phyloP scores from a whole-genome alignment of 2,113 vertebrate genomes.

The Tupaia chinensis region DNA sequence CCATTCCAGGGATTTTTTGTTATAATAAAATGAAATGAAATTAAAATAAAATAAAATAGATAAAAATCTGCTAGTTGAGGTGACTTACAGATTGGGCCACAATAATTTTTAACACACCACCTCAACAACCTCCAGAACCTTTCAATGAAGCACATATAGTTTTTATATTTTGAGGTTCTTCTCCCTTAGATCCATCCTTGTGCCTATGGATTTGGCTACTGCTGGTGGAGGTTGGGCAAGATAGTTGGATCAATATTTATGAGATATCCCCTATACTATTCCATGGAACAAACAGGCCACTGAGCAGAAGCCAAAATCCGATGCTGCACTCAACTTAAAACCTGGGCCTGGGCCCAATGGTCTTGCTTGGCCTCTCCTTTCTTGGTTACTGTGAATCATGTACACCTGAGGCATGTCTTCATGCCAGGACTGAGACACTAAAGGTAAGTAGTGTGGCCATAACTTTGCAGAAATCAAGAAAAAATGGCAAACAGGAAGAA shows the following conservation, averaged over 20 bases:
- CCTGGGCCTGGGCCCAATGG: no score
- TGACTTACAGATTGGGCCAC: constrained; percentile 36
- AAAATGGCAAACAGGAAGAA: neutral
- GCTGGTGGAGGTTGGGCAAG: neutral
- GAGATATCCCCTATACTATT: neutral
- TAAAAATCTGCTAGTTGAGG: constrained; percentile 26
- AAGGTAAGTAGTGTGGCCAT: neutral
- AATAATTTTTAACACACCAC: neutral
- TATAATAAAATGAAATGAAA: constrained; percentile 48
- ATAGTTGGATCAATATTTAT: neutral
- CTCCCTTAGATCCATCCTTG: neutral
- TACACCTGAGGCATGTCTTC: neutral
- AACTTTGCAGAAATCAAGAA: constrained; percentile 40
- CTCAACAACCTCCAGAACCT: neutral
- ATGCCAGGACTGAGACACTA: neutral
- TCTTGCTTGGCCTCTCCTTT: neutral
- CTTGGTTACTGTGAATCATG: neutral
- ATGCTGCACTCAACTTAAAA: neutral
- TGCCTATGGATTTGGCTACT: neutral
- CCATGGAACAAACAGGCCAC: neutral
- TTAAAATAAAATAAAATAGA: constrained; percentile 40
- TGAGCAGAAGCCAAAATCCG: neutral
- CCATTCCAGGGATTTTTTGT: neutral
- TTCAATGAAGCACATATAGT: neutral
- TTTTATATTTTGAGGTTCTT: neutral